Percentiles rank a stretch among this genome's conserved stretches.
phyloP scores from a whole-genome alignment of 2,797 vertebrate species.

The Pipistrellus nathusii region DNA sequence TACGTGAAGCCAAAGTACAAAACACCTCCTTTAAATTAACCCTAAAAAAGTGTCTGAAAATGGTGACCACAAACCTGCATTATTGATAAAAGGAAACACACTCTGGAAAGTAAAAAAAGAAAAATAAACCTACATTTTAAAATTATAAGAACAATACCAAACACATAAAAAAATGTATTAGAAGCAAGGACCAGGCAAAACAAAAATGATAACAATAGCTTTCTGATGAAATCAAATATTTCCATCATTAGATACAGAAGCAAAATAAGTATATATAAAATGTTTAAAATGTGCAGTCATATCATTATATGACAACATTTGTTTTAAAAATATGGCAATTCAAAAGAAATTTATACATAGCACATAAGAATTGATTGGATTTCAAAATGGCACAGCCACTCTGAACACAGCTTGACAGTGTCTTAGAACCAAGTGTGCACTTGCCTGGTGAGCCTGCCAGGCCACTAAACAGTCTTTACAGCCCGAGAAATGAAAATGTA shows the following conservation, averaged over 20 bases:
- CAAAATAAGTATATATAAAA: background rate
- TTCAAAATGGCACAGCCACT: background rate
- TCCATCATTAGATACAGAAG: background rate
- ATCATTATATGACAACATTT: background rate
- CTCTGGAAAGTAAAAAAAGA: background rate
- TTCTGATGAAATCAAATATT: background rate
- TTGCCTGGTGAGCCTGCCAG: rapidly evolving
- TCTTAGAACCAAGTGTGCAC: background rate
- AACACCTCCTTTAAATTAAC: background rate
- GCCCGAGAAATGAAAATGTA: background rate
- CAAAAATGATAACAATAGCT: background rate
- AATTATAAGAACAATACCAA: background rate
- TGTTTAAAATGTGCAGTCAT: background rate
- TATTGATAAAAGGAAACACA: background rate
- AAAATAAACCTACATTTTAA: background rate
- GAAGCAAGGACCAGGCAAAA: background rate
- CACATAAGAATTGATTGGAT: background rate
- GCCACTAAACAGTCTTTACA: background rate
- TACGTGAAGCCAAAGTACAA: background rate
- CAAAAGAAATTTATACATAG: background rate
- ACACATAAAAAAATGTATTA: background rate
- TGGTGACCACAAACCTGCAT: background rate
- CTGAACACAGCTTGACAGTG: background rate
- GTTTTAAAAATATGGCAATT: background rate
- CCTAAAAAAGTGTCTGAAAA: background rate